A percentile compares a stretch with the other conserved stretches of the same genome.
These are phyloP conservation scores for Cinclus mexicanus DNA, from an alignment of 2,113 vertebrate species.

Conservation along the genomic window DNA sequence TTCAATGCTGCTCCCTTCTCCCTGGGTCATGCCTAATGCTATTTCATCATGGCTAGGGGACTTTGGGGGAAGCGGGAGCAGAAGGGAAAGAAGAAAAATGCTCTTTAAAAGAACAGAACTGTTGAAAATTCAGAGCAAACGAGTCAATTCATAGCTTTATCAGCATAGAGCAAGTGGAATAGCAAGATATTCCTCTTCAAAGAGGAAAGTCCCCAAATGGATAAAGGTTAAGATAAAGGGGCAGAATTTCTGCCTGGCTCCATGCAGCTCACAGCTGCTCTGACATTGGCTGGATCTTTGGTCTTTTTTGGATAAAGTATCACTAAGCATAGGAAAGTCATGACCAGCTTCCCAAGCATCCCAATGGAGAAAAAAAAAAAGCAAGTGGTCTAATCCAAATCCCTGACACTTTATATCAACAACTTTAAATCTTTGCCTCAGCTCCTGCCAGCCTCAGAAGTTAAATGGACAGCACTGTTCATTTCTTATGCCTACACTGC, in stretches of 20 bases:
- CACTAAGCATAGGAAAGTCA: neutral
- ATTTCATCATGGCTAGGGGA: conserved; percentile 11
- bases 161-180: conserved; percentile 40
- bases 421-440: conserved; percentile 15
- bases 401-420: neutral
- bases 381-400: neutral
- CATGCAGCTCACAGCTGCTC: neutral
- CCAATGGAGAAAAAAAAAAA: neutral
- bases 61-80: neutral
- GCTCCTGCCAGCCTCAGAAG: conserved; percentile 5
- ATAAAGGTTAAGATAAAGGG: conserved; percentile 55
- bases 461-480: neutral
- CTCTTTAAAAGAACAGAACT: conserved; percentile 39
- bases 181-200: conserved; percentile 47
- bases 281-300: neutral
- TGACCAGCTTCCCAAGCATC: neutral
- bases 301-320: neutral
- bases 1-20: neutral
- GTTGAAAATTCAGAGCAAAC: conserved; percentile 39
- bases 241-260: conserved; percentile 13
- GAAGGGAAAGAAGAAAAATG: conserved; percentile 21
- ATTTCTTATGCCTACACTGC: neutral
- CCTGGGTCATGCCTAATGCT: neutral
- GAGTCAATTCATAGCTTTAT: conserved; percentile 51
- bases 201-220: conserved; percentile 32